phyloP scores from a whole-genome alignment of 1,140 invertebrate species.

The Lepidotrigona ventralis region DNA sequence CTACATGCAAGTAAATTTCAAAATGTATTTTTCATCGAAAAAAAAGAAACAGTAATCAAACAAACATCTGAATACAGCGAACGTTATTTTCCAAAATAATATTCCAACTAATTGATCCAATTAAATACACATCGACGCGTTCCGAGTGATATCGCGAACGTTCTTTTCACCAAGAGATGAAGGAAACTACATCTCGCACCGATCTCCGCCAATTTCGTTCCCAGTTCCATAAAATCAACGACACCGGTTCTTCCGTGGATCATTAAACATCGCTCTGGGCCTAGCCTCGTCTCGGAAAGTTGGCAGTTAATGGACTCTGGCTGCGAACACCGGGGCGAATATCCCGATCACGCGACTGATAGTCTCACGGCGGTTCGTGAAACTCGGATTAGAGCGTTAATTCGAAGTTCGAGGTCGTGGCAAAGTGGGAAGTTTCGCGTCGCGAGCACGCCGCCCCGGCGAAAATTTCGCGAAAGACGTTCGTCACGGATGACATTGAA shows the following conservation, averaged over 20 bases:
- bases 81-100: too few relatives aligned
- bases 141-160: too few relatives aligned
- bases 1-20: too few relatives aligned
- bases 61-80: too few relatives aligned
- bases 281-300: background rate
- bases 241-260: background rate
- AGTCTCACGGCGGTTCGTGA: conserved; percentile 29
- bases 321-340: background rate
- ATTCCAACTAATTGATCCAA: too few relatives aligned
- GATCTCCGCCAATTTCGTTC: background rate
- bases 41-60: too few relatives aligned
- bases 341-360: conserved; percentile 31
- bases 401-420: background rate
- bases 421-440: conserved; percentile 12
- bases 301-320: conserved; percentile 2
- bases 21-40: too few relatives aligned
- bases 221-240: background rate
- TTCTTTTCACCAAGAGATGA: background rate
- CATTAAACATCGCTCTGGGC: background rate
- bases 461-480: conserved; percentile 8
- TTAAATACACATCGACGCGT: too few relatives aligned
- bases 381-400: conserved; percentile 25
- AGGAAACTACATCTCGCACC: background rate
- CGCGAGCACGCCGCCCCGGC: background rate
- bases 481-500: background rate